A percentile compares a stretch with the other conserved stretches of the same genome.
These are phyloP conservation scores for Lepisosteus oculatus DNA, from an alignment of 2,113 vertebrate genomes.

Conservation along the genomic window DNA sequence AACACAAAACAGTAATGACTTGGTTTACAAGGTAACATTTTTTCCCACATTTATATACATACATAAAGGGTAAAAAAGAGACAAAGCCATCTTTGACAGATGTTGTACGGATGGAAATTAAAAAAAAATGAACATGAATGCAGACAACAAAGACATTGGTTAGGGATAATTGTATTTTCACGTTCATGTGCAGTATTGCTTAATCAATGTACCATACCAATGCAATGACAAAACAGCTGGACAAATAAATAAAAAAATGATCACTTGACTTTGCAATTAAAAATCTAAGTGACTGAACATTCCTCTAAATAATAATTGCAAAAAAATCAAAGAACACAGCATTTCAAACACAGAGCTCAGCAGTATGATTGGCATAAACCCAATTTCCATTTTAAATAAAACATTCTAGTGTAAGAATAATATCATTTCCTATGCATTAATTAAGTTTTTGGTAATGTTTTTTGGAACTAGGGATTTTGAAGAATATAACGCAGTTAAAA, in stretches of 20 bases:
- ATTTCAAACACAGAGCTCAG: conserved; percentile 13
- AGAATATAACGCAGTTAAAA: neutral
- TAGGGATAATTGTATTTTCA: conserved; percentile 25
- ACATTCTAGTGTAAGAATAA: neutral
- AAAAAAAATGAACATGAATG: conserved; percentile 22
- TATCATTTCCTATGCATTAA: neutral
- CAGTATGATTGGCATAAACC: conserved; percentile 20
- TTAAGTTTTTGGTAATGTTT: too few relatives aligned
- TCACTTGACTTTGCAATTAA: conserved; percentile 14
- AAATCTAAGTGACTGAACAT: conserved; percentile 9
- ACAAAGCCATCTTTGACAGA: conserved; percentile 23
- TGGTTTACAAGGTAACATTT: conserved; percentile 15
- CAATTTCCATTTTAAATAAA: neutral
- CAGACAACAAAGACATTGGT: conserved; percentile 16
- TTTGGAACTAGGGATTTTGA: neutral
- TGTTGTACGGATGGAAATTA: conserved; percentile 11
- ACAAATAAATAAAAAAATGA: conserved; percentile 29
- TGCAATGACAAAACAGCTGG: conserved; percentile 27
- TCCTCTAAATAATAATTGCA: conserved; percentile 15
- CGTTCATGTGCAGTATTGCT: neutral
- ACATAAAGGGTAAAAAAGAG: conserved; percentile 25
- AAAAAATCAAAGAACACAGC: neutral
- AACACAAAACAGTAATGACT: conserved; percentile 15
- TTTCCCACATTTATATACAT: conserved; percentile 25
- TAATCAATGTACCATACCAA: conserved; percentile 25